phyloP scores from a whole-genome alignment of 2,888 invertebrate genomes.

The Hedya salicella region DNA sequence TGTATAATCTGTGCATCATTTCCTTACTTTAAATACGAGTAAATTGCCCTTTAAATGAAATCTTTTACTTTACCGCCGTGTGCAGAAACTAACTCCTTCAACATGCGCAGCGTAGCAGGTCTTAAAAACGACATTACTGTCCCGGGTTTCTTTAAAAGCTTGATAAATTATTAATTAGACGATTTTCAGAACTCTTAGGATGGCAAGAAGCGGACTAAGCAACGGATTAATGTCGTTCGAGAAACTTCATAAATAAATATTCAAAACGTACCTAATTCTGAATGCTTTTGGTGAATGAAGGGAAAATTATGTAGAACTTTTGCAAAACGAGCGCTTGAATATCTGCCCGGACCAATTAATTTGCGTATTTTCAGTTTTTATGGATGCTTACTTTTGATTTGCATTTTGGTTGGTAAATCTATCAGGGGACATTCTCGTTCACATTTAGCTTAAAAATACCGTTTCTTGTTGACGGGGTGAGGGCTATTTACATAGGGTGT shows the following conservation, averaged over 20 bases:
- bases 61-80: background rate
- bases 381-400: constrained; percentile 24
- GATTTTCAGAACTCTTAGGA: constrained; percentile 62
- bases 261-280: constrained; percentile 53
- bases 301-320: constrained; percentile 38
- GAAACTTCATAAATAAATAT: constrained; percentile 61
- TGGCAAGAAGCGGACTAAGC: constrained; percentile 50
- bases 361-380: constrained; percentile 23
- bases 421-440: background rate
- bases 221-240: constrained; percentile 59
- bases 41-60: background rate
- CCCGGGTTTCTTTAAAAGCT: constrained; percentile 66
- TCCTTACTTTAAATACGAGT: background rate
- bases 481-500: no score
- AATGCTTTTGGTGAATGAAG: constrained; percentile 41
- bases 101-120: constrained; percentile 51
- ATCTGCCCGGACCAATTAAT: constrained; percentile 13
- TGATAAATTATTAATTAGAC: constrained; percentile 74
- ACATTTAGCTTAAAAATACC: background rate
- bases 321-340: constrained; percentile 24
- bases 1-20: no score
- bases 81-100: constrained; percentile 45
- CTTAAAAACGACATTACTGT: constrained; percentile 63
- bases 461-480: background rate
- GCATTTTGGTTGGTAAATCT: constrained; percentile 8